Base-by-base conservation (phyloP, 2,113 vertebrate species). In the Aphyosemion australe region DNA sequence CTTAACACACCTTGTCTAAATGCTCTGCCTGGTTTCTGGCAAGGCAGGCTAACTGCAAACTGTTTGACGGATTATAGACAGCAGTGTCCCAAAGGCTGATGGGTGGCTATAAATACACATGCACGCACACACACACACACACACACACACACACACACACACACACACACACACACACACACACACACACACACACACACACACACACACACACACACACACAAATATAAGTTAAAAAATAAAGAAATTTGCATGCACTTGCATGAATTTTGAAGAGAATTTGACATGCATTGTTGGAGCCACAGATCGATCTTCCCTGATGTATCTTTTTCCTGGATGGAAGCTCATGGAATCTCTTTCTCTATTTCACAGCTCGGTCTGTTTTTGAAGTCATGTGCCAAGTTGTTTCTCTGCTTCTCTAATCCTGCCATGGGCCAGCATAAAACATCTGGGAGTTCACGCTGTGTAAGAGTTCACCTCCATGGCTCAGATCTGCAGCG, bases 361-460 rank as follows among this genome's bases (percentile, higher is more conserved):
- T 65, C 10, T 20, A 68, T 65, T 34, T 52, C 42, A 55, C 53
- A 39, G 18, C 70, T 37, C 65, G 55, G 31, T 71, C 65, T 68
- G 19, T 61, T 48, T 56, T 48, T 61, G 68, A 55, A 66, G 52
- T 73, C 61, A 41, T 76, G 68, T 84, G 83, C 69, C 76, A 70
- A 60, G 34, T 53, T 56, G 31, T 71, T 51, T 78, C 77, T 81
- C 65, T 64, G 72, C 65, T 63, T 65, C 74, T 74, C 53, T 74
- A 65, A 84, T 87, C 78, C 74, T 80, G 87, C 78, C 80, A 80
- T 12, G 41, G 77, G 76, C 76, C 75, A 79, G 52, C 63, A 53
- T 39, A 76, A 84, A 91, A 90, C 88, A 91, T 88, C 89, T 90
- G 87, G 84, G 84, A 78, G 63, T 83, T 86, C 80, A 85, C 59